phyloP scores from a whole-genome alignment of 2,888 invertebrate genomes.

The Malthinus flaveolus region DNA sequence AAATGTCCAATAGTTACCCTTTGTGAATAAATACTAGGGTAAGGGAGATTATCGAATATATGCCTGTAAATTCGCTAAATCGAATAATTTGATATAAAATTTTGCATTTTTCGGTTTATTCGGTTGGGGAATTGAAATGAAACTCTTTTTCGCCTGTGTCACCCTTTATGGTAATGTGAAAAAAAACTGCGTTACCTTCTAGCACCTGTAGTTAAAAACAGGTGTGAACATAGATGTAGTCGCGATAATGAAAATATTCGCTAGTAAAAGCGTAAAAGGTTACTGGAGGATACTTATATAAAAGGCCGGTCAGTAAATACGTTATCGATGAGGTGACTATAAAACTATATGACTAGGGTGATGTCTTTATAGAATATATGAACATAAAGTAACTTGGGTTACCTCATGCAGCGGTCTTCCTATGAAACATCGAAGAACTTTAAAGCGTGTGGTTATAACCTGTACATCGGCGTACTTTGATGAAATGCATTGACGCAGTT shows the following conservation, averaged over 20 bases:
- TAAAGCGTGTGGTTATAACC: conserved; percentile 41
- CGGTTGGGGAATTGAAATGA: too few species aligned
- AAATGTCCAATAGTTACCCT: conserved; percentile 29
- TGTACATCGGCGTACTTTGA: conserved; percentile 43
- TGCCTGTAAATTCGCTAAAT: conserved; percentile 31
- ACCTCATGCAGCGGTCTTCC: conserved; percentile 41
- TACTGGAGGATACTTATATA: conserved; percentile 13
- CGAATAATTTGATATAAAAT: too few species aligned
- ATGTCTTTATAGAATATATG: conserved; percentile 40
- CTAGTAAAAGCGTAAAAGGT: conserved; percentile 11
- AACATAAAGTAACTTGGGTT: conserved; percentile 38
- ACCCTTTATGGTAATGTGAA: too few species aligned
- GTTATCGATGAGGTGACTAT: conserved; percentile 41
- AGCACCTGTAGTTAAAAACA: conserved; percentile 3
- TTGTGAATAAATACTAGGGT: conserved; percentile 31
- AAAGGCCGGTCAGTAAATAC: conserved; percentile 29
- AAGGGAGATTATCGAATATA: conserved; percentile 33
- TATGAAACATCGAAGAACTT: conserved; percentile 41
- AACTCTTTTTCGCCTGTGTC: too few species aligned
- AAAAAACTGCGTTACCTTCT: conserved; percentile 15
- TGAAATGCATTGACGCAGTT: conserved; percentile 46
- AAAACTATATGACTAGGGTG: conserved; percentile 40
- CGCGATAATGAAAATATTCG: conserved; percentile 21
- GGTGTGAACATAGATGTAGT: conserved; percentile 25
- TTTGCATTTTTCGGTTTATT: neutral